Percentiles rank a stretch among this genome's conserved stretches.
Evolutionary conservation across 23 tunicate species (phyloP).

Genomic region (Ciona savignyi): DNA sequence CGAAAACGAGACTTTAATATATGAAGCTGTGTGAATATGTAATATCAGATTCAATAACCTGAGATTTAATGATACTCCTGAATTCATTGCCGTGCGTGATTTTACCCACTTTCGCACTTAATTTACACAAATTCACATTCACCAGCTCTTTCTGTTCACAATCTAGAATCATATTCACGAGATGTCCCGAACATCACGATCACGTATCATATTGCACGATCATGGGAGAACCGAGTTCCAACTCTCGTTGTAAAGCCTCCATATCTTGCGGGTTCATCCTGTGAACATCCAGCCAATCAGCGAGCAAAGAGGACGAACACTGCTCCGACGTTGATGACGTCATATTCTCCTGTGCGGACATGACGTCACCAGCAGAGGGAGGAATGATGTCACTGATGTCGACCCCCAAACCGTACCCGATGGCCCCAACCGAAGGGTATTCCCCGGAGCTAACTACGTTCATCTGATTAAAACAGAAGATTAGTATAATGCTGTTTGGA

Average conservation of each 20-base stretch:
- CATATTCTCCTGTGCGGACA: not conserved
- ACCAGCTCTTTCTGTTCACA: no score
- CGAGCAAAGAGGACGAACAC: conserved; percentile 63
- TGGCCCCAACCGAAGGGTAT: conserved; percentile 32
- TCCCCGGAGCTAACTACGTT: not conserved
- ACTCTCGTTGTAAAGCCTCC: conserved; percentile 79
- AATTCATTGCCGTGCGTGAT: no score
- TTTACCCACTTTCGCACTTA: no score
- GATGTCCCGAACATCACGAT: no score
- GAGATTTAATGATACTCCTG: no score
- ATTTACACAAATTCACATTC: no score
- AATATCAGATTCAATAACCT: no score
- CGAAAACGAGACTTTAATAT: no score
- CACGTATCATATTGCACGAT: not conserved
- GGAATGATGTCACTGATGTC: conserved; percentile 36
- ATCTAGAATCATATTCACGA: no score
- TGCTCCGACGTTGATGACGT: not conserved
- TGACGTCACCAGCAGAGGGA: conserved; percentile 25
- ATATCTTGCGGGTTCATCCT: conserved; percentile 62
- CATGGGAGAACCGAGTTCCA: conserved; percentile 93
- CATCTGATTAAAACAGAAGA: not conserved
- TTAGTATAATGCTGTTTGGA: no score
- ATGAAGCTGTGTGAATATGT: no score
- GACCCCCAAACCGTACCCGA: conserved; percentile 59
- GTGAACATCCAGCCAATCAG: conserved; percentile 78